phyloP scores from a whole-genome alignment of 2,888 invertebrate species.

The Cheilosia variabilis region DNA sequence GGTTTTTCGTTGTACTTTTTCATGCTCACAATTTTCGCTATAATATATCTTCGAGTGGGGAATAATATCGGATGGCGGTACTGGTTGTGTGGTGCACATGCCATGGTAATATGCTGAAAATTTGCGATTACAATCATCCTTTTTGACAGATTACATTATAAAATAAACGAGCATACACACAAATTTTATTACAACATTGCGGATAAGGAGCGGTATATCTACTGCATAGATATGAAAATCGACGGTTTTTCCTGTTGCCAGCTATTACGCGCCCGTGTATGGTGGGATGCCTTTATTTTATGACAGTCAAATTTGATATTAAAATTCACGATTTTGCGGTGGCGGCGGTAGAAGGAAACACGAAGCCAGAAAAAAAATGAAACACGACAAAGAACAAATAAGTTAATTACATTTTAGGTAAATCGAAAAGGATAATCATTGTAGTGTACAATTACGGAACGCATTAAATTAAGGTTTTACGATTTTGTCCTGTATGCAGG shows the following conservation, averaged over 20 bases:
- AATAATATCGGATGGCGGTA: constrained; percentile 49
- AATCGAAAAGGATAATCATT: constrained; percentile 46
- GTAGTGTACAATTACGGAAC: neutral
- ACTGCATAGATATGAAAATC: constrained; percentile 7
- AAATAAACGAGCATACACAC: constrained; percentile 54
- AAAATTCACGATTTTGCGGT: constrained; percentile 47
- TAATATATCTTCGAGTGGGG: constrained; percentile 64
- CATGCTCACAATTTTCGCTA: constrained; percentile 20
- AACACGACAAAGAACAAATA: constrained; percentile 38
- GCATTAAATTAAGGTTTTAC: constrained; percentile 2
- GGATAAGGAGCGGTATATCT: neutral
- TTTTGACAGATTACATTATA: constrained; percentile 75
- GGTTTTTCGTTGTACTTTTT: constrained; percentile 35
- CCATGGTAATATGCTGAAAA: constrained; percentile 71
- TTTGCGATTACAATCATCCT: constrained; percentile 74
- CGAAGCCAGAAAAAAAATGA: neutral
- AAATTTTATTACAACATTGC: constrained; percentile 13
- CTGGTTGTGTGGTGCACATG: constrained; percentile 47
- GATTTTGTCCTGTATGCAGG: neutral
- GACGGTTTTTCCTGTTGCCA: neutral
- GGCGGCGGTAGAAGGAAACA: neutral
- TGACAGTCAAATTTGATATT: constrained; percentile 65
- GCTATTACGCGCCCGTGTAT: neutral
- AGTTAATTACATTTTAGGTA: constrained; percentile 54
- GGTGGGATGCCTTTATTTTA: constrained; percentile 35